These are phyloP conservation scores for Pipistrellus pygmaeus DNA, from an alignment of 2,797 vertebrate species.

Conservation along the genomic window DNA sequence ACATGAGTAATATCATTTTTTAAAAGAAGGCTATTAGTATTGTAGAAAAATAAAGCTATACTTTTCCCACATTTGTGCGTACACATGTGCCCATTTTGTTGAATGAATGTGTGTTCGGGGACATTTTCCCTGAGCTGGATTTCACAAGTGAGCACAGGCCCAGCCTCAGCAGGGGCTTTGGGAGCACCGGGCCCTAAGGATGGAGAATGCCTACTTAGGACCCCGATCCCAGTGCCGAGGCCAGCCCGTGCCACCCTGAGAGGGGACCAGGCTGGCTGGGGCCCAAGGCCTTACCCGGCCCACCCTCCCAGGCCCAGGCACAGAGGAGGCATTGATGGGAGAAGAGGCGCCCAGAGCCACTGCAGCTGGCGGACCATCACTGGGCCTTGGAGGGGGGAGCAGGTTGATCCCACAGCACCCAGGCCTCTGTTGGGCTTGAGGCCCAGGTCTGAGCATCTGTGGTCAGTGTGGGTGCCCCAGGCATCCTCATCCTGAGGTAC, in stretches of 20 bases:
- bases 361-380: slow-evolving; percentile 48
- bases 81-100: not conserved
- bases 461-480: not conserved
- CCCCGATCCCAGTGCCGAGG: slow-evolving; percentile 40
- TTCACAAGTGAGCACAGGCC: not conserved
- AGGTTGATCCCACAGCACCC: not conserved
- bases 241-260: slow-evolving; percentile 73
- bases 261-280: slow-evolving; percentile 75
- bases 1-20: not conserved
- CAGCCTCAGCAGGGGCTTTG: not conserved
- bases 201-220: slow-evolving; percentile 2
- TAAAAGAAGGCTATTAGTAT: not conserved
- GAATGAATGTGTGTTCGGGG: fast-evolving
- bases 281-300: slow-evolving; percentile 52
- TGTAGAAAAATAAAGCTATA: not conserved
- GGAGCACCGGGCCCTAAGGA: not conserved
- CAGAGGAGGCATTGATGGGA: slow-evolving; percentile 80
- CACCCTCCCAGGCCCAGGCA: slow-evolving; percentile 62
- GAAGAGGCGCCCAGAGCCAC: slow-evolving; percentile 9
- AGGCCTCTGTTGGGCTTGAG: not conserved
- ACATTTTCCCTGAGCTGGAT: not conserved
- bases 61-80: fast-evolving
- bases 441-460: not conserved
- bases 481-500: not conserved
- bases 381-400: not conserved